A percentile compares a stretch with the other conserved stretches of the same genome.
Conservation (phyloP, 2,113 vertebrate species). For the Pachyramphus minor region DNA sequence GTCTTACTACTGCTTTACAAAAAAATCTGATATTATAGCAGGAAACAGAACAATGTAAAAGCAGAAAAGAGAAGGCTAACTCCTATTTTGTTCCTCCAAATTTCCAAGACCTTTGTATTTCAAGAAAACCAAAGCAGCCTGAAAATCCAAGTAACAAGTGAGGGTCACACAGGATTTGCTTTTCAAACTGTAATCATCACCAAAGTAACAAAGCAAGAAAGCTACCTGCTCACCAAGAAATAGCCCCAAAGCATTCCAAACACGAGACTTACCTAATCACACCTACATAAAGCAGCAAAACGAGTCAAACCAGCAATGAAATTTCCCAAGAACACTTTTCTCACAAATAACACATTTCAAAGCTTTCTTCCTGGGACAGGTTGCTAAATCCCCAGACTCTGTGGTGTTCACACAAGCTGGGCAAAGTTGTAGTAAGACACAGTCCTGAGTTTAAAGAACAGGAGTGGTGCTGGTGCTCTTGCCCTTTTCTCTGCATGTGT, state of each 20-base stretch:
- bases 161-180: not conserved
- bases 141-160: not conserved
- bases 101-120: not conserved
- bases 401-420: not conserved
- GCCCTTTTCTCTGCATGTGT: not conserved
- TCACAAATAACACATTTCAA: not conserved
- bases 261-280: conserved; percentile 29
- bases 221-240: not conserved
- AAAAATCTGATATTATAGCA: not conserved
- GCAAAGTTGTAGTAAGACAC: not conserved
- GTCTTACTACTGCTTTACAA: not conserved
- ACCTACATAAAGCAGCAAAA: not conserved
- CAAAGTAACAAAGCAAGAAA: not conserved
- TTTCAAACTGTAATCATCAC: not conserved
- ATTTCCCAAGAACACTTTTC: not conserved
- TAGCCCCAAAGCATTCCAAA: not conserved
- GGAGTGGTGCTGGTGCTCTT: not conserved
- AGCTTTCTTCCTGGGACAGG: not conserved
- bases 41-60: not conserved
- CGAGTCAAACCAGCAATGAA: not conserved
- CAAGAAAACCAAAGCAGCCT: not conserved
- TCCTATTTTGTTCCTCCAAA: not conserved
- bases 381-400: not conserved
- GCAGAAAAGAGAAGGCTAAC: not conserved
- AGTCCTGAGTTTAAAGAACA: not conserved